A percentile compares a stretch with the other conserved stretches of the same genome.
phyloP scores from a whole-genome alignment of 2,888 invertebrate species.

The Endotricha flammealis region DNA sequence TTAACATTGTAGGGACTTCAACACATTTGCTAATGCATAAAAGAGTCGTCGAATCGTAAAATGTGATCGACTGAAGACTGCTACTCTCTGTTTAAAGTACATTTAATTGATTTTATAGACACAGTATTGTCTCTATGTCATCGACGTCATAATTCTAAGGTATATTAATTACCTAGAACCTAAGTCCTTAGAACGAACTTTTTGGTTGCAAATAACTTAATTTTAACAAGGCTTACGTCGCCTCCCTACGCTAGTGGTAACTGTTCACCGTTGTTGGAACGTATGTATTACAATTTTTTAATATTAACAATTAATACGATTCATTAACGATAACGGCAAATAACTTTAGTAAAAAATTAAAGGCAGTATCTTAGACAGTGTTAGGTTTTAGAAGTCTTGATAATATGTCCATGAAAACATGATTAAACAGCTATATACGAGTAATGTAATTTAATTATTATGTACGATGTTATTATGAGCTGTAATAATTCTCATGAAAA shows the following conservation, averaged over 20 bases:
- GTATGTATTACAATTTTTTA: conserved; percentile 56
- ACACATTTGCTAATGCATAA: too few species aligned
- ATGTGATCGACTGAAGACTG: too few species aligned
- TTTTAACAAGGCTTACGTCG: conserved; percentile 53
- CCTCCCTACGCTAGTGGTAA: conserved; percentile 69
- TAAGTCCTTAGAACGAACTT: conserved; percentile 77
- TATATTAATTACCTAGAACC: conserved; percentile 63
- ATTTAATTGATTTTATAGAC: conserved; percentile 1
- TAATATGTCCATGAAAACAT: conserved; percentile 11
- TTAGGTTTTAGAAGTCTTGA: conserved; percentile 39
- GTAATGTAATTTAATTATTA: too few species aligned
- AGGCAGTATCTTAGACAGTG: conserved; percentile 64
- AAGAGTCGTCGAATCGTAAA: too few species aligned
- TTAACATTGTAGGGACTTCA: too few species aligned
- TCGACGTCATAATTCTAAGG: conserved; percentile 38
- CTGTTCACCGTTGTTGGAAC: conserved; percentile 77
- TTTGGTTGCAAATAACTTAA: conserved; percentile 76
- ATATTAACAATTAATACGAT: conserved; percentile 63
- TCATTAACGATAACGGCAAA: conserved; percentile 58
- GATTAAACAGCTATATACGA: too few species aligned
- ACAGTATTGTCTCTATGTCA: conserved; percentile 23
- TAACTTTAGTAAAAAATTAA: conserved; percentile 41
- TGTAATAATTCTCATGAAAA: background rate
- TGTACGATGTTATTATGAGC: too few species aligned
- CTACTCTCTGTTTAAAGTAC: background rate